Conservation (phyloP, 2,113 vertebrate species). For the Bucco capensis region DNA sequence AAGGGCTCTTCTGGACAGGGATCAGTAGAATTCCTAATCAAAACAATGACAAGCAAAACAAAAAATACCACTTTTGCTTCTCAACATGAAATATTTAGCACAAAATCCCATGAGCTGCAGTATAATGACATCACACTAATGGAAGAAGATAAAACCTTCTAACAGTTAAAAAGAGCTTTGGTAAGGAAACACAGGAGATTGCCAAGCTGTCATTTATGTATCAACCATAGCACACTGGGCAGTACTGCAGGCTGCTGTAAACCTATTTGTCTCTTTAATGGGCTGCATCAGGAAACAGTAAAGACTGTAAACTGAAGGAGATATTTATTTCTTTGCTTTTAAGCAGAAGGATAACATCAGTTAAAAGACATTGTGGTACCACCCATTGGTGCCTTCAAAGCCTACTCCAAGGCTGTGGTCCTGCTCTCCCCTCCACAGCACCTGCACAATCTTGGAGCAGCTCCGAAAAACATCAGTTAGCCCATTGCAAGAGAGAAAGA, state of each 20-base stretch:
- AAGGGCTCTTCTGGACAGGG: slow-evolving; percentile 25
- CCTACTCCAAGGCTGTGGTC: background rate
- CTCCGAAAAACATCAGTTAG: accelerated
- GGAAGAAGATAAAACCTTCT: slow-evolving; percentile 12
- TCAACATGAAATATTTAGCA: slow-evolving; percentile 45
- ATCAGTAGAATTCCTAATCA: slow-evolving; percentile 58
- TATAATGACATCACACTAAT: slow-evolving; percentile 39
- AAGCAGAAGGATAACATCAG: background rate
- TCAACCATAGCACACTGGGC: background rate
- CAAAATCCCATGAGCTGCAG: slow-evolving; percentile 17
- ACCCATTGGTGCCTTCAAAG: background rate
- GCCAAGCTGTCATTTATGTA: slow-evolving; percentile 21
- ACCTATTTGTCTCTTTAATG: slow-evolving; percentile 36
- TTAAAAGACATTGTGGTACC: background rate
- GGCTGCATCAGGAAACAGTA: background rate
- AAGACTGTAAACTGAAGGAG: background rate
- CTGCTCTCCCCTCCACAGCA: background rate
- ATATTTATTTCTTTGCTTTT: background rate
- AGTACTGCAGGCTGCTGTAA: background rate
- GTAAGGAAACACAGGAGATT: slow-evolving; percentile 10
- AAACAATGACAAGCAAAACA: background rate
- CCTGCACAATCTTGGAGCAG: background rate
- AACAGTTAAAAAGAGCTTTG: slow-evolving; percentile 52
- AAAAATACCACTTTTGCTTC: background rate
- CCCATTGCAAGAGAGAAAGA: background rate